A percentile compares a stretch with the other conserved stretches of the same genome.
Evolutionary conservation across 2,888 invertebrate genomes (phyloP).

Genomic region (Ctenicera cuprea): DNA sequence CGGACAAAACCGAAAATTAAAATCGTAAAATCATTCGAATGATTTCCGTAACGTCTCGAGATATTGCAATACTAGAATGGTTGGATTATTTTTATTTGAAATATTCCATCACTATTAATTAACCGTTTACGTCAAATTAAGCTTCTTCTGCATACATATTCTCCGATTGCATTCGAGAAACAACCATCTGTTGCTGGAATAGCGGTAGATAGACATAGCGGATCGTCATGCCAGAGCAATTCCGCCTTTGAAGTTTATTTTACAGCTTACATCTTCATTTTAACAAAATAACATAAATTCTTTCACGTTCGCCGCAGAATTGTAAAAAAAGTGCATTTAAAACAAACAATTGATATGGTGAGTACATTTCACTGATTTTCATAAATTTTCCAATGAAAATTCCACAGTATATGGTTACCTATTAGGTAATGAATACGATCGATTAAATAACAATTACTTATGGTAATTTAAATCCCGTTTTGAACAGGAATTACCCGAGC

Average conservation of each 20-base stretch:
- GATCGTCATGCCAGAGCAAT: slow-evolving; percentile 4
- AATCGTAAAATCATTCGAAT: too few species aligned
- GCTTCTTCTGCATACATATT: not conserved
- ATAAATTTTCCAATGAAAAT: too few species aligned
- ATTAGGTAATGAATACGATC: not conserved
- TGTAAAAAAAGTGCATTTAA: too few species aligned
- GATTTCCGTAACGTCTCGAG: too few species aligned
- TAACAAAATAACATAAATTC: not conserved
- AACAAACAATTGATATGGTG: not conserved
- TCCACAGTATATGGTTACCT: not conserved
- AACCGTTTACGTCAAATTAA: not conserved
- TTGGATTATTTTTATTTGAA: too few species aligned
- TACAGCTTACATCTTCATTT: not conserved
- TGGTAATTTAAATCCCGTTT: slow-evolving; percentile 16
- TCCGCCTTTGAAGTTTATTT: not conserved
- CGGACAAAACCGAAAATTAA: too few species aligned
- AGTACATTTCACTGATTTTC: not conserved
- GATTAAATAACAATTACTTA: slow-evolving; percentile 29
- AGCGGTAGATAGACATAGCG: slow-evolving; percentile 6
- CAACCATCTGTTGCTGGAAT: slow-evolving; percentile 5
- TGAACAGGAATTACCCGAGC: slow-evolving; percentile 16
- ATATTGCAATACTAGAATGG: too few species aligned
- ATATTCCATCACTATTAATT: not conserved
- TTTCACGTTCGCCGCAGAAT: too few species aligned
- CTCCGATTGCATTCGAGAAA: not conserved